Evolutionary conservation across 2,113 vertebrate genomes (phyloP), one percentile per base, ranked within the genome.

Genomic region (Phrynocephalus versicolor): DNA sequence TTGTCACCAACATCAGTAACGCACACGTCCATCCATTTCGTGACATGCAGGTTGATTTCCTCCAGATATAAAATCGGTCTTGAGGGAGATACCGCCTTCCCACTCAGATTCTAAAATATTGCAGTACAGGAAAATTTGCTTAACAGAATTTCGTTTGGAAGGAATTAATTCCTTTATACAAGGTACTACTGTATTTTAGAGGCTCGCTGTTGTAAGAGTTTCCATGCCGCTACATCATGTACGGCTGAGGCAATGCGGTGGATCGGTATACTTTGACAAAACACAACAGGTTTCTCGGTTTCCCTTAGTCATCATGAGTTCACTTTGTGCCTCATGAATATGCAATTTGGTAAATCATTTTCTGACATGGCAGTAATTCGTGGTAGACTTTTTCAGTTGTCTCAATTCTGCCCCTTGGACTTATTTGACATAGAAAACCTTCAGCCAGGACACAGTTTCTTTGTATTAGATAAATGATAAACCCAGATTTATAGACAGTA

Each of bases 281-380:
- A 78, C 23, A 80, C 73, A 45, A 85, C n/a, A 65, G 21, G 13
- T 45, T 21, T 45, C 57, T 73, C 27, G 5, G 9, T 73, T 80
- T 85, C 25, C 65, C 64, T 35, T 33, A 64, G 37, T 74, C 57
- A 45, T 80, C 19, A n/a, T 33, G 37, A 65, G 19, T 60, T 85
- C 37, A 60, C 67, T 62, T 57, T 72, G 15, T 39, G 23, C 64
- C 74, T 67, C 57, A 65, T 89, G 79, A 89, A 0, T 78, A 45
- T 14, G 8, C 70, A 67, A 0, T 69, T 60, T 67, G 55, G 84
- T 91, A 73, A 94, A 92, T 93, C 72, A 94, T 94, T 94, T 88
- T 90, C 91, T 69, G 65, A 65, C 81, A 45, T 5, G 55, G 57
- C 60, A 55, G n/a, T 16, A 7, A 16, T 85, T 37, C 70, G 88